Percentiles rank a stretch among this genome's conserved stretches.
These are phyloP conservation scores for Drosophila kokeensis DNA, from an alignment of 2,888 invertebrate species.

Conservation along the genomic window DNA sequence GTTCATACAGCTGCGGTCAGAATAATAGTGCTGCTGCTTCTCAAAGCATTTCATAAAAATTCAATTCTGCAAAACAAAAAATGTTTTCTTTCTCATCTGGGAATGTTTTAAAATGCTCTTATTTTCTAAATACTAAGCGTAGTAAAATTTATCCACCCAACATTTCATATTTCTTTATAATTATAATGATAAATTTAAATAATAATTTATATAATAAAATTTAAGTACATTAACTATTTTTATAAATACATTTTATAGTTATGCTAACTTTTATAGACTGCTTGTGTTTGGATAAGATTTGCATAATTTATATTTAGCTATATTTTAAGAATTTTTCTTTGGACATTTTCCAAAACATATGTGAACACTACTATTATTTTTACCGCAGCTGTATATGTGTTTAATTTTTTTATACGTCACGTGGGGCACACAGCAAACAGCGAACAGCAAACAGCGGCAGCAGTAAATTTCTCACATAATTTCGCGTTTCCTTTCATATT, in stretches of 20 bases:
- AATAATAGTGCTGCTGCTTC: neutral
- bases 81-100: neutral
- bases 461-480: slow-evolving; percentile 64
- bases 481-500: slow-evolving; percentile 51
- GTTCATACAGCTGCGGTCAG: neutral
- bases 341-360: neutral
- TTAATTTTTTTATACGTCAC: slow-evolving; percentile 12
- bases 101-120: neutral
- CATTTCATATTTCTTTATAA: too few species aligned
- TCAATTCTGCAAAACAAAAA: neutral
- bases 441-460: slow-evolving; percentile 11
- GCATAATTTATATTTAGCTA: too few species aligned
- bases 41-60: neutral
- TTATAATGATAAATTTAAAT: too few species aligned
- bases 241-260: too few species aligned
- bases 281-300: too few species aligned
- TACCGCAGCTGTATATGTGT: slow-evolving; percentile 1
- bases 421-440: slow-evolving; percentile 12
- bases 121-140: neutral
- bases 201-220: too few species aligned
- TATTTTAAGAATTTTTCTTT: too few species aligned
- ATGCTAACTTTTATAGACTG: too few species aligned
- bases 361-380: neutral
- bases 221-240: too few species aligned
- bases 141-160: neutral